Evolutionary conservation across 2,797 vertebrate species (phyloP).

Genomic region (Spondyliosoma cantharus): DNA sequence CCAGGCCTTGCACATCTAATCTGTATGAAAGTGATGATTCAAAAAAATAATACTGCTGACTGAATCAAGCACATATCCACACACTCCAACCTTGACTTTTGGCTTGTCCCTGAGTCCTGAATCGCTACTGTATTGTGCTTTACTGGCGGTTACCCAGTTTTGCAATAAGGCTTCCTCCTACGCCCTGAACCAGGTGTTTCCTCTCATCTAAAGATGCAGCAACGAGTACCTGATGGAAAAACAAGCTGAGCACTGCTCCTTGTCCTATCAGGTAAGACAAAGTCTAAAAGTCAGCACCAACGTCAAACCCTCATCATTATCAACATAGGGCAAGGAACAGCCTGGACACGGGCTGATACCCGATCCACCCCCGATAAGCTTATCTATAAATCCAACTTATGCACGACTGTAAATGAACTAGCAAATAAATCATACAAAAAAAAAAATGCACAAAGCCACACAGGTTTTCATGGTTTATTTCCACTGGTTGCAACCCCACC

Average conservation of each 20-base stretch:
- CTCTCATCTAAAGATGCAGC: slow-evolving; percentile 21
- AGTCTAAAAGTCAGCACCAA: slow-evolving; percentile 70
- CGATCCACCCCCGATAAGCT: slow-evolving; percentile 59
- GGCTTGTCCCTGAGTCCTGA: not conserved
- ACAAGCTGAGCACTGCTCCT: slow-evolving; percentile 35
- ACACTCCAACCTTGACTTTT: slow-evolving; percentile 31
- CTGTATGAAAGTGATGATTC: slow-evolving; percentile 13
- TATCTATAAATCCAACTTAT: slow-evolving; percentile 41
- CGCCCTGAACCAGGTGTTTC: slow-evolving; percentile 9
- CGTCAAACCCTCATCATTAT: slow-evolving; percentile 50
- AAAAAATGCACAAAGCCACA: not conserved
- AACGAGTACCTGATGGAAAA: slow-evolving; percentile 31
- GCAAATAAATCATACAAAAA: slow-evolving; percentile 4
- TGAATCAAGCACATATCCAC: not conserved
- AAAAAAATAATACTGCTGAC: not conserved
- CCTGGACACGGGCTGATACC: slow-evolving; percentile 54
- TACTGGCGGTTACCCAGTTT: too few species aligned
- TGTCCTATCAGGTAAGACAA: slow-evolving; percentile 76
- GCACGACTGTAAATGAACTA: slow-evolving; percentile 25
- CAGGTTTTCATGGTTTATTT: not conserved
- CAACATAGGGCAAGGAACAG: slow-evolving; percentile 55
- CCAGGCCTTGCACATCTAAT: not conserved
- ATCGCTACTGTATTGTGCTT: not conserved
- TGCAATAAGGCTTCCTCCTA: not conserved
- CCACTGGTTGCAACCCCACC: too few species aligned